phyloP scores from a whole-genome alignment of 2,113 vertebrate genomes.

The Dromiciops gliroides region DNA sequence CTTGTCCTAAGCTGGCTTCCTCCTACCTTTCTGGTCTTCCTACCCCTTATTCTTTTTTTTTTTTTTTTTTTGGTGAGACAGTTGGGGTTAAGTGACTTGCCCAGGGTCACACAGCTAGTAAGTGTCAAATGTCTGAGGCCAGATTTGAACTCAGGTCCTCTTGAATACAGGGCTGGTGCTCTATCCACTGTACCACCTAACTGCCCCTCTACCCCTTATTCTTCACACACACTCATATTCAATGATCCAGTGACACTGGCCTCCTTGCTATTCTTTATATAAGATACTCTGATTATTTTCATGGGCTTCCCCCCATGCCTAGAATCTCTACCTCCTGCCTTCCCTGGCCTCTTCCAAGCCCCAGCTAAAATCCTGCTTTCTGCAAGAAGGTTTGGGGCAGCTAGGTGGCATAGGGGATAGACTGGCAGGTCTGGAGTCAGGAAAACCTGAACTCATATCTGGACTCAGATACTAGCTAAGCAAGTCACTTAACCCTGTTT shows the following conservation, averaged over 20 bases:
- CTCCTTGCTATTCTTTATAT: neutral
- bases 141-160: no score
- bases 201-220: neutral
- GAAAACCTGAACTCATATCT: neutral
- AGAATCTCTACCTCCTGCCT: neutral
- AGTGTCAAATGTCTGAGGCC: no score
- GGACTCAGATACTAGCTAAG: neutral
- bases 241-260: neutral
- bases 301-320: neutral
- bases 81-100: no score
- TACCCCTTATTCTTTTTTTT: neutral
- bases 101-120: no score
- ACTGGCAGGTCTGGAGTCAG: neutral
- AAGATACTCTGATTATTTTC: neutral
- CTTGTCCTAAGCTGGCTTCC: neutral
- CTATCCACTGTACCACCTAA: no score
- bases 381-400: neutral
- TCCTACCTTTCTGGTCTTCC: neutral
- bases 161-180: no score
- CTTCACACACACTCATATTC: neutral
- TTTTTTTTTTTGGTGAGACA: no score
- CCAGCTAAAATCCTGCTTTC: neutral
- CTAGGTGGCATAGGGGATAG: neutral
- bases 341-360: neutral
- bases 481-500: neutral